Evolutionary conservation across 1,140 invertebrate species (phyloP).

Genomic region (Paramacrobiotus metropolitanus): DNA sequence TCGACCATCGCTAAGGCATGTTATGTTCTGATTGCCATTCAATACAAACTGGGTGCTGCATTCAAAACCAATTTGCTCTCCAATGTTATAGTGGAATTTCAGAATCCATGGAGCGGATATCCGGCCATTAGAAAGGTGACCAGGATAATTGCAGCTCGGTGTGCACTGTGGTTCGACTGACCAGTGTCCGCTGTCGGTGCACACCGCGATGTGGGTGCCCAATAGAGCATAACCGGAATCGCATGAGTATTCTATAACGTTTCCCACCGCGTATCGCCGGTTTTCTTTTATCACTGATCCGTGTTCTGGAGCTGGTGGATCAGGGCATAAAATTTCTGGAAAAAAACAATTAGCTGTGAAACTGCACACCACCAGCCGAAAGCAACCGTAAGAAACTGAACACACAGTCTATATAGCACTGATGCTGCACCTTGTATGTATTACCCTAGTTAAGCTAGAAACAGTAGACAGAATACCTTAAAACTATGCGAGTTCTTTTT

Average conservation of each 20-base stretch:
- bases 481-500: too few species aligned
- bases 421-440: too few species aligned
- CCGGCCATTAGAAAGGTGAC: conserved; percentile 41
- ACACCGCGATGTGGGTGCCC: conserved; percentile 27
- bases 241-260: conserved; percentile 60
- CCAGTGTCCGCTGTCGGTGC: conserved; percentile 61
- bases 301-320: conserved; percentile 40
- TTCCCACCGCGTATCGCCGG: conserved; percentile 44
- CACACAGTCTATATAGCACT: too few species aligned
- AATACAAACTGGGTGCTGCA: conserved; percentile 15
- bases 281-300: conserved; percentile 45
- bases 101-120: conserved; percentile 30
- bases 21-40: conserved; percentile 49
- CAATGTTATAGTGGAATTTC: conserved; percentile 50
- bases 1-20: conserved; percentile 60
- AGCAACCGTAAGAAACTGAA: neutral
- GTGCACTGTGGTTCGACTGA: conserved; percentile 53
- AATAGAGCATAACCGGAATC: conserved; percentile 59
- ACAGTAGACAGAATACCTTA: too few species aligned
- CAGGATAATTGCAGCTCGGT: neutral
- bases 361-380: neutral
- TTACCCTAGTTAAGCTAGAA: too few species aligned
- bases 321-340: conserved; percentile 47
- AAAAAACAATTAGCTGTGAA: neutral
- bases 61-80: conserved; percentile 26